Evolutionary conservation across 1,140 invertebrate genomes (phyloP), one percentile per base, ranked within the genome.

Genomic region (Stenopsyche tienmushanensis): DNA sequence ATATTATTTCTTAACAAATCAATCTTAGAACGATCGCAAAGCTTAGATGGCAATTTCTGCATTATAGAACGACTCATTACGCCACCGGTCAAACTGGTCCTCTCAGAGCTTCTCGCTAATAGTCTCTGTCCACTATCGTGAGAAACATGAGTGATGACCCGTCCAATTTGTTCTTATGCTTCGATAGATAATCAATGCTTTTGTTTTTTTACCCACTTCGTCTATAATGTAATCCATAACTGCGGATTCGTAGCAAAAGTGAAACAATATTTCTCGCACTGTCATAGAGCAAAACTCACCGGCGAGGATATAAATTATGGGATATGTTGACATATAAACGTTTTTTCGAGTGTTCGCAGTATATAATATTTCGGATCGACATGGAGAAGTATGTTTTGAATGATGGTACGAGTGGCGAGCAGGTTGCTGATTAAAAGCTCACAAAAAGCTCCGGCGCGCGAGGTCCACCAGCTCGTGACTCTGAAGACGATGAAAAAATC

Each of bases 71-170:
- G 15, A 17, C 44, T 60, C 41, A 60, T 60, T 60, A 60, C 44
- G 57, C 42, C 41, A 60, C 57, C 42, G 21, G 57, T 60, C 44
- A 24, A 34, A 60, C 57, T 47, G 57, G 57, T 60, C 57, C 44
- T 47, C 42, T 15, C 5, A 5, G 44, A 18, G 44, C 10, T 47
- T 47, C 44, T 29, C 26, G 57, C 57, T 60, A 60, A 60, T 60
- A 60, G 57, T 60, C 57, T 60, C 17, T 60, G 57, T 60, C 57
- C 57, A 60, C 42, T 39, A 34, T 47, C 57, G 57, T 60, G 57
- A 60, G 57, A 60, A 60, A 60, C 57, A 60, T 60, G 57, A 60
- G 57, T 60, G 57, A 60, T 60, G 57, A 60, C 23, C 57, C 57
- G 47, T 10, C 57, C 57, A 60, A 60, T 60, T 60, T 60, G 57